phyloP scores from a whole-genome alignment of 2,797 vertebrate genomes.

The Pseudochaenichthys georgianus region DNA sequence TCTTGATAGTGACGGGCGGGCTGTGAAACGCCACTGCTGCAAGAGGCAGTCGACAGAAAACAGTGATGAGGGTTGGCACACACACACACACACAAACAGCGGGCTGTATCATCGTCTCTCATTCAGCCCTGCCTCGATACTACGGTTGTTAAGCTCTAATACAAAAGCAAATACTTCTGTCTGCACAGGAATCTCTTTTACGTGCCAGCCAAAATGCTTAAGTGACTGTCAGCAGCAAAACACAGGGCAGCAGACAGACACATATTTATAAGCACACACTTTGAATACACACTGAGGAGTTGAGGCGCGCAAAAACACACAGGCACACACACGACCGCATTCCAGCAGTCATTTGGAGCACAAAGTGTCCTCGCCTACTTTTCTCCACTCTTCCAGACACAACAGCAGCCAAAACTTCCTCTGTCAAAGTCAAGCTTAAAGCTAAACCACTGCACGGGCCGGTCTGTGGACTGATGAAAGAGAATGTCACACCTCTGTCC shows the following conservation, averaged over 20 bases:
- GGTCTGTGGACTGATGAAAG: constrained; percentile 54
- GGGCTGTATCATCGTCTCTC: constrained; percentile 6
- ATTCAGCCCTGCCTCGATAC: constrained; percentile 51
- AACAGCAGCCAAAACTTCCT: constrained; percentile 75
- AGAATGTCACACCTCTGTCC: constrained; percentile 58
- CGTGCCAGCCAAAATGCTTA: constrained; percentile 72
- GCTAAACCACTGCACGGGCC: constrained; percentile 66
- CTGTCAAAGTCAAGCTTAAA: constrained; percentile 58
- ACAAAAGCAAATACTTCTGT: constrained; percentile 69
- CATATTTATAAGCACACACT: constrained; percentile 40
- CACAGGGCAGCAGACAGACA: constrained; percentile 66
- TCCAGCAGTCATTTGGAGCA: constrained; percentile 63
- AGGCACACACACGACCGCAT: constrained; percentile 69
- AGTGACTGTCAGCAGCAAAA: constrained; percentile 70
- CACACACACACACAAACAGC: neutral
- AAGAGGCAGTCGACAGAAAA: constrained; percentile 48
- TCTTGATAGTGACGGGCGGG: constrained; percentile 94
- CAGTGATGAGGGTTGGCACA: constrained; percentile 35
- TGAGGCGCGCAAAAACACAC: constrained; percentile 42
- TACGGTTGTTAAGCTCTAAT: constrained; percentile 51
- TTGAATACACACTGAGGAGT: constrained; percentile 1
- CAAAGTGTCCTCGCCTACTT: constrained; percentile 70
- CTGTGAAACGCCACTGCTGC: constrained; percentile 95
- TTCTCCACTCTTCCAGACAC: constrained; percentile 74
- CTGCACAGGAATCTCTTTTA: constrained; percentile 69